These are phyloP conservation scores for Allobates femoralis DNA, from an alignment of 2,797 vertebrate species.

Conservation along the genomic window DNA sequence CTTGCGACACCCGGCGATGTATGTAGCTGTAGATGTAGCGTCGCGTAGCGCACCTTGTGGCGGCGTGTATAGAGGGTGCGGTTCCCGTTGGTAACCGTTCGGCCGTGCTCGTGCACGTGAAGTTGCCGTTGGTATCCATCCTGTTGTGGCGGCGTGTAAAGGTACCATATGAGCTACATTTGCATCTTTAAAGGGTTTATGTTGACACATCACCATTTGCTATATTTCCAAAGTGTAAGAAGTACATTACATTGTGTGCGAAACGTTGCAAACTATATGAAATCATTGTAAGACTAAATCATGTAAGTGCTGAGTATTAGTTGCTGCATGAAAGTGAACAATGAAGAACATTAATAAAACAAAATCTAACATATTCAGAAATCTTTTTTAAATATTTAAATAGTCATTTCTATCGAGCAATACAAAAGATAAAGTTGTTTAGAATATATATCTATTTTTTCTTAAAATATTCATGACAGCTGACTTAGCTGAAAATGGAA, in stretches of 20 bases:
- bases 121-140: no score
- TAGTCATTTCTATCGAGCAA: background rate
- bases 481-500: slow-evolving; percentile 7
- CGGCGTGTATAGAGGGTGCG: no score
- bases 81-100: no score
- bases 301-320: slow-evolving; percentile 4
- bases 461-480: background rate
- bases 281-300: slow-evolving; percentile 18
- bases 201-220: background rate
- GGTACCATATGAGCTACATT: background rate
- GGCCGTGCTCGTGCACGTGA: no score
- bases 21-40: no score
- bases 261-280: background rate
- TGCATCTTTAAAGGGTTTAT: slow-evolving; percentile 3
- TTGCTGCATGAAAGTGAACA: slow-evolving; percentile 11
- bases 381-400: background rate
- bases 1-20: no score
- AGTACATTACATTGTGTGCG: background rate
- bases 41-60: no score
- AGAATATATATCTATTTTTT: background rate
- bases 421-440: slow-evolving; percentile 7
- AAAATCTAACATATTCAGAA: slow-evolving; percentile 46
- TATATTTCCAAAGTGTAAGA: background rate
- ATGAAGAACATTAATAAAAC: slow-evolving; percentile 47
- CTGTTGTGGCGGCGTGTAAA: no score